Evolutionary conservation across 2,888 invertebrate genomes (phyloP), one percentile per base, ranked within the genome.

Genomic region (Drosophila pseudotalamancana): DNA sequence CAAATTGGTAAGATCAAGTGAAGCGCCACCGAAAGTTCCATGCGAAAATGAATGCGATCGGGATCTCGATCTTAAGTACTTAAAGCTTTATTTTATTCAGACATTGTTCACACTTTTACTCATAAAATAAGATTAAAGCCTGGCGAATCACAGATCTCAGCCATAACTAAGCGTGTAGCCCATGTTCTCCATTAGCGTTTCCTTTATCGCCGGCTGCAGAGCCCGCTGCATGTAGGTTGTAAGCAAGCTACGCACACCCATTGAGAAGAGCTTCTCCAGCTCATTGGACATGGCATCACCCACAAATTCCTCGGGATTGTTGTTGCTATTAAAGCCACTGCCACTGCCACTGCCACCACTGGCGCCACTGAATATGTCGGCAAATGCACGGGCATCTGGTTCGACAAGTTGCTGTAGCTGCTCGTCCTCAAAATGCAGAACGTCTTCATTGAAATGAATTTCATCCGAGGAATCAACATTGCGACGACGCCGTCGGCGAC

Each of bases 91-190:
- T 54, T 67, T 54, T 18, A 67, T 45, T 72, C 51, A 60, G 59
- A 70, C 51, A 48, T 43, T 49, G 59, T 39, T 50, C 35, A 59
- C 18, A 45, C 6, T 43, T 39, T 49, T 35, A 49, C 19, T 54
- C 12, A 29, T 48, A 43, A 31, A 31, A 45, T 23, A 56, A 48
- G 54, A 25, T 51, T 25, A 64, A 62, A 32, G 29, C 40, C 25
- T 35, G 39, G 8, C 23, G 18, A 6, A 39, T 16, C 19, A n/a
- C 5, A 16, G 6, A 11, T 25, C 9, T 67, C 92, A 95, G 64
- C 97, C 97, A 89, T 97, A 97, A 56, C 96, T 96, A 82, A 97
- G 94, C 35, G 96, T 96, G 89, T 96, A 97, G 5, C 97, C 97
- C 95, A 97, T 95, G 89, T 96, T 96, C 69, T 95, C 93, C 96